phyloP scores from a whole-genome alignment of 2,888 invertebrate genomes.

The Ormyrus rosae region DNA sequence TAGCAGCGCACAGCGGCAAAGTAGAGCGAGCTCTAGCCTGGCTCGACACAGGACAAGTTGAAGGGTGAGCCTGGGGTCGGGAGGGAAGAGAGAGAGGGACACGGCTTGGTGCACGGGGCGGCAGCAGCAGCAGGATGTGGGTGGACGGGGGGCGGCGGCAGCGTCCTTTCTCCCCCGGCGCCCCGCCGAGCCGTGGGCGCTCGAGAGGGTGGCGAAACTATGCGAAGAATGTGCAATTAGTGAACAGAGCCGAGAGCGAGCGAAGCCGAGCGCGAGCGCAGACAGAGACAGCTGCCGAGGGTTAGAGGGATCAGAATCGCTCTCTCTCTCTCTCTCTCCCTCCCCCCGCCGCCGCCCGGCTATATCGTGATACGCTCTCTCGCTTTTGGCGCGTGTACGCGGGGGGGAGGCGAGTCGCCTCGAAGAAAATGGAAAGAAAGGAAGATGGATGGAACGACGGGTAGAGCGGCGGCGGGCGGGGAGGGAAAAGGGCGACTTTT shows the following conservation, averaged over 20 bases:
- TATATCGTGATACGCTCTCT: constrained; percentile 15
- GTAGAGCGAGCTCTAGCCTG: constrained; percentile 57
- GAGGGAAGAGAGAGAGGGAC: constrained; percentile 55
- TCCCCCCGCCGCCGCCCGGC: constrained; percentile 15
- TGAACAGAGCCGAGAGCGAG: constrained; percentile 82
- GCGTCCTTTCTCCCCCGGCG: constrained; percentile 76
- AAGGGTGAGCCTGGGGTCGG: constrained; percentile 42
- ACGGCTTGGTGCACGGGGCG: neutral
- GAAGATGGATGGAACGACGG: constrained; percentile 73
- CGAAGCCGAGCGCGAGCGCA: constrained; percentile 79
- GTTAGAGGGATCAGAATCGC: constrained; percentile 52
- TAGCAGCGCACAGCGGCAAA: constrained; percentile 32
- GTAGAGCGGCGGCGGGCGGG: constrained; percentile 23
- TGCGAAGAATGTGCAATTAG: constrained; percentile 98
- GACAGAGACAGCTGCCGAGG: constrained; percentile 57
- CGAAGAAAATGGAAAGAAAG: constrained; percentile 73
- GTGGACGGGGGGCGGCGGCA: constrained; percentile 60
- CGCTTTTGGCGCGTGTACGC: constrained; percentile 11
- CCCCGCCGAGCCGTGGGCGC: constrained; percentile 40
- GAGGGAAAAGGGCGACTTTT: constrained; percentile 25
- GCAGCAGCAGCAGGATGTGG: constrained; percentile 57
- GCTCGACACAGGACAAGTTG: constrained; percentile 51
- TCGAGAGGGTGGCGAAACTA: constrained; percentile 85
- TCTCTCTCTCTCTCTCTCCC: constrained; percentile 28
- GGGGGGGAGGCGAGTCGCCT: constrained; percentile 54